Percentiles rank a stretch among this genome's conserved stretches.
phyloP scores from a whole-genome alignment of 1,140 invertebrate species.

The Drosophila nikananu region DNA sequence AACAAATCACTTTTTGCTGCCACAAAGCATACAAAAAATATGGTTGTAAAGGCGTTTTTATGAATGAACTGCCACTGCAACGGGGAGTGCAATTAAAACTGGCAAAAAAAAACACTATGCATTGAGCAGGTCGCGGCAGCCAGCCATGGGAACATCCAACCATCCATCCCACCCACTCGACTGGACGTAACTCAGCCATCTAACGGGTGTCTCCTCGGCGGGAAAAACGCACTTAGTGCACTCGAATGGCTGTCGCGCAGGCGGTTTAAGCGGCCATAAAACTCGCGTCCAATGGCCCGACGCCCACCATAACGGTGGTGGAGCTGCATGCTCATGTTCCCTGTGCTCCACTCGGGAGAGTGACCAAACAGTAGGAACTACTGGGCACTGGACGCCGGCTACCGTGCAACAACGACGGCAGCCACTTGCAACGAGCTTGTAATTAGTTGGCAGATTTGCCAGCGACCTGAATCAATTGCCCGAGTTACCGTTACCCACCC shows the following conservation, averaged over 20 bases:
- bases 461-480: conserved; percentile 72
- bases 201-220: conserved; percentile 20
- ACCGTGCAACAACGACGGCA: conserved; percentile 2
- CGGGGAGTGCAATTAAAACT: conserved; percentile 35
- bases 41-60: conserved; percentile 55
- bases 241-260: conserved; percentile 40
- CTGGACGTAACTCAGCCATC: conserved; percentile 34
- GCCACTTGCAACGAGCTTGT: conserved; percentile 53
- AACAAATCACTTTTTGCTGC: conserved; percentile 38
- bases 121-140: conserved; percentile 47
- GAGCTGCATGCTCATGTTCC: conserved; percentile 14
- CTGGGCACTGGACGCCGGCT: conserved; percentile 29
- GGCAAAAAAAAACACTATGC: conserved; percentile 10
- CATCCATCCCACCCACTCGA: conserved; percentile 44
- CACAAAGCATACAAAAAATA: conserved; percentile 52
- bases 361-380: conserved; percentile 29
- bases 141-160: conserved; percentile 20
- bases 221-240: conserved; percentile 40
- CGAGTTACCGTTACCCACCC: conserved; percentile 58
- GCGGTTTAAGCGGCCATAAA: conserved; percentile 41
- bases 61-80: conserved; percentile 52
- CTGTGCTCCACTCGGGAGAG: conserved; percentile 14
- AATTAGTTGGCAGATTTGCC: conserved; percentile 61
- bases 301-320: conserved; percentile 41
- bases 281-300: conserved; percentile 36